Evolutionary conservation across 2,797 vertebrate species (phyloP).

Genomic region (Vireo griseus): DNA sequence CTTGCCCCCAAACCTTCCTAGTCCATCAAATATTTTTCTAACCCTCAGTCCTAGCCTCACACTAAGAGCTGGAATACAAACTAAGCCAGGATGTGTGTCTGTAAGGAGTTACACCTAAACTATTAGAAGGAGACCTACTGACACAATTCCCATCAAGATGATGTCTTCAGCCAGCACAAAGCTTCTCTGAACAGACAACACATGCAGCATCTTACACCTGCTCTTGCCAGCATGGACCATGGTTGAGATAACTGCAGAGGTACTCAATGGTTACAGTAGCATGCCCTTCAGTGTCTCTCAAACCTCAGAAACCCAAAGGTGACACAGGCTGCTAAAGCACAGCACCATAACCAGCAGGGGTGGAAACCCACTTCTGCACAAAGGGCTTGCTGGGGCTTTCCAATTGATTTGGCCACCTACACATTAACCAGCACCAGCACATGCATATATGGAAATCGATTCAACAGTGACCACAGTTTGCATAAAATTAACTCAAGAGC

Average conservation of each 20-base stretch:
- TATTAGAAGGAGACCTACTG: background rate
- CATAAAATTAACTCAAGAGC: background rate
- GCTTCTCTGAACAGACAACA: background rate
- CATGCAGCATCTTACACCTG: background rate
- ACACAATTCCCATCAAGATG: background rate
- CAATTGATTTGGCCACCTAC: background rate
- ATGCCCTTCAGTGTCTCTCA: background rate
- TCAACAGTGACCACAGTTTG: background rate
- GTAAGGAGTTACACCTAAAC: background rate
- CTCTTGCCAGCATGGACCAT: accelerated
- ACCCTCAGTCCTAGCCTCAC: background rate
- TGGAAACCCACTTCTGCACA: background rate
- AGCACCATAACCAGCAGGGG: accelerated
- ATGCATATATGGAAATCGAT: accelerated
- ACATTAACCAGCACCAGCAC: background rate
- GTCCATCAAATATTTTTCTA: background rate
- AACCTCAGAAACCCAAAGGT: background rate
- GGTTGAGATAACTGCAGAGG: background rate
- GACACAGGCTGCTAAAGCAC: background rate
- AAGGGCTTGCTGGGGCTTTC: background rate
- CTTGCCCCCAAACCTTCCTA: background rate
- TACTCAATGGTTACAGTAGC: background rate
- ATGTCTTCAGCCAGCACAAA: background rate
- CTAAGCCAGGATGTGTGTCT: background rate
- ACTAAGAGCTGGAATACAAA: background rate